A percentile compares a stretch with the other conserved stretches of the same genome.
Evolutionary conservation across 2,797 vertebrate species (phyloP).

Genomic region (Labeo calbasu): DNA sequence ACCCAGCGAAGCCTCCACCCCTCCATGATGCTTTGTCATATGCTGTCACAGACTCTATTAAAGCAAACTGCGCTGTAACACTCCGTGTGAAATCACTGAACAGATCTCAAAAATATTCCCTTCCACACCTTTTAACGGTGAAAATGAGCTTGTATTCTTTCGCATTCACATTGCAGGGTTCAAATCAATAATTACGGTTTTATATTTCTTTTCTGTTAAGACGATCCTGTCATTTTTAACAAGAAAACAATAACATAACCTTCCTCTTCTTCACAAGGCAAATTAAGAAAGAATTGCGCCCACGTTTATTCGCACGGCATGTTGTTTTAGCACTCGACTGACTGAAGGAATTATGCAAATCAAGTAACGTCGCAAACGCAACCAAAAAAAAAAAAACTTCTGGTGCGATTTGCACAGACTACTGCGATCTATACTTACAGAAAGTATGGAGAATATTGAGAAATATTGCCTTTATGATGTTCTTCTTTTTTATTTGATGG

Average conservation of each 20-base stretch:
- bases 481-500: neutral
- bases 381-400: neutral
- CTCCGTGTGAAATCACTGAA: conserved; percentile 6
- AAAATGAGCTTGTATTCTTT: neutral
- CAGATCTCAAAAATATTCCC: conserved; percentile 1
- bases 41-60: neutral
- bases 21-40: neutral
- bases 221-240: neutral
- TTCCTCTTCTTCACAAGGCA: neutral
- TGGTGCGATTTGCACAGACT: neutral
- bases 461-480: neutral
- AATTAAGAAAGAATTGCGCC: neutral
- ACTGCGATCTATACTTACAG: neutral
- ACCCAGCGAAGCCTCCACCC: neutral
- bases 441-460: neutral
- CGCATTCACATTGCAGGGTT: neutral
- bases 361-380: neutral
- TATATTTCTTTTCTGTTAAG: neutral
- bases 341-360: neutral
- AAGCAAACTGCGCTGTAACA: conserved; percentile 28
- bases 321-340: neutral
- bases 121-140: conserved; percentile 4
- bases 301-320: neutral
- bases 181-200: neutral
- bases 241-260: neutral